phyloP scores from a whole-genome alignment of 2,888 invertebrate genomes.

The Aricia artaxerxes region DNA sequence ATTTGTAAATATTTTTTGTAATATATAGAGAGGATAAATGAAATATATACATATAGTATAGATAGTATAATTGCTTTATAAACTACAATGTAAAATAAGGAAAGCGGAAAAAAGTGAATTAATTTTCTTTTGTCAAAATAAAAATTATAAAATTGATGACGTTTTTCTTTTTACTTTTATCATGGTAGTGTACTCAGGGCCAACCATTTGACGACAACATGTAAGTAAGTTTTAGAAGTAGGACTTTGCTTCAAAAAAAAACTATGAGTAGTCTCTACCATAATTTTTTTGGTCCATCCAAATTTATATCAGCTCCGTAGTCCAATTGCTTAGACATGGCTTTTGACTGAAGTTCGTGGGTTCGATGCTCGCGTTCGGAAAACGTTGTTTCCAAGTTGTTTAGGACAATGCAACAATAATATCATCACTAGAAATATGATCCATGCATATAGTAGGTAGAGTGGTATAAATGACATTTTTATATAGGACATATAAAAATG shows the following conservation, averaged over 20 bases:
- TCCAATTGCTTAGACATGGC: too few relatives aligned
- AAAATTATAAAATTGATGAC: slow-evolving; percentile 62
- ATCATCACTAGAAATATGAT: neutral
- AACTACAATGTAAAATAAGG: slow-evolving; percentile 75
- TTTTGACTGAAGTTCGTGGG: neutral
- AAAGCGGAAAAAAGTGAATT: slow-evolving; percentile 74
- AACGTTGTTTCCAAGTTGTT: too few relatives aligned
- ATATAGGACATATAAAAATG: neutral
- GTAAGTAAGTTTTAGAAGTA: neutral
- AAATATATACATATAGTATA: slow-evolving; percentile 71
- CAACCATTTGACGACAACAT: neutral
- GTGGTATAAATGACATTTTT: too few relatives aligned
- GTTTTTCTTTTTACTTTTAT: slow-evolving; percentile 53
- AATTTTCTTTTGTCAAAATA: slow-evolving; percentile 79
- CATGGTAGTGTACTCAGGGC: slow-evolving; percentile 35
- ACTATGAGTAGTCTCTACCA: neutral
- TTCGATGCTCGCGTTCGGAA: neutral
- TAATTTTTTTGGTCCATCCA: too few relatives aligned
- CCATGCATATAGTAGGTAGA: too few relatives aligned
- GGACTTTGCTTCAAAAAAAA: neutral
- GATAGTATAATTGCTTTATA: slow-evolving; percentile 78
- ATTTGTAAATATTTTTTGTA: slow-evolving; percentile 77
- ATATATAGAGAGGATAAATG: slow-evolving; percentile 69
- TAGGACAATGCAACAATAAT: neutral
- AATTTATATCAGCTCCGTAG: too few relatives aligned